Percentiles rank a stretch among this genome's conserved stretches.
Evolutionary conservation across 1,140 invertebrate genomes (phyloP).

Genomic region (Drosophila nigrodunni): DNA sequence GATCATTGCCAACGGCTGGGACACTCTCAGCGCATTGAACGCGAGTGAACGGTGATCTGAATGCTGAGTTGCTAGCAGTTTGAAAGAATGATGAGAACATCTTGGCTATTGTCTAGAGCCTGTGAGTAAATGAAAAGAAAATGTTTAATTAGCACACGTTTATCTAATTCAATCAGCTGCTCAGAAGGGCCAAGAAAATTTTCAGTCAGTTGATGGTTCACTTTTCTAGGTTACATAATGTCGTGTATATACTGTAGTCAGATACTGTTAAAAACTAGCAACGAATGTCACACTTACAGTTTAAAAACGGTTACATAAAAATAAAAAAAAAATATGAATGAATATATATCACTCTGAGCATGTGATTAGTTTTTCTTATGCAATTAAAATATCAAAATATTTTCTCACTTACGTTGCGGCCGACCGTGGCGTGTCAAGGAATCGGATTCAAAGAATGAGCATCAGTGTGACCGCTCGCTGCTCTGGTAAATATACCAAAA

Average conservation of each 20-base stretch:
- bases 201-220: conserved; percentile 15
- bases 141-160: conserved; percentile 48
- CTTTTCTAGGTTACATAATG: conserved; percentile 75
- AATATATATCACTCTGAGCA: conserved; percentile 11
- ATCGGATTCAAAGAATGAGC: conserved; percentile 46
- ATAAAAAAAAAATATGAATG: not conserved
- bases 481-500: conserved; percentile 8
- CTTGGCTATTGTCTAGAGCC: conserved; percentile 35
- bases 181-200: conserved; percentile 19
- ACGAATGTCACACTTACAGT: conserved; percentile 1
- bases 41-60: conserved; percentile 88
- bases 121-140: conserved; percentile 30
- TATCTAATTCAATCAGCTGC: conserved; percentile 73
- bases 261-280: not conserved
- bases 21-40: conserved; percentile 87
- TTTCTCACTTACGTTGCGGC: conserved; percentile 37
- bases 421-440: conserved; percentile 40
- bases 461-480: conserved; percentile 24
- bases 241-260: conserved; percentile 35
- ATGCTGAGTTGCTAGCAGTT: conserved; percentile 90
- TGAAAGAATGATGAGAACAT: conserved; percentile 91
- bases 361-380: conserved; percentile 54
- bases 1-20: conserved; percentile 53
- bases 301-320: not conserved
- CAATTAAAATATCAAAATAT: conserved; percentile 33